Base-by-base conservation (phyloP, 2,797 vertebrate genomes). In the Bufotes viridis region DNA sequence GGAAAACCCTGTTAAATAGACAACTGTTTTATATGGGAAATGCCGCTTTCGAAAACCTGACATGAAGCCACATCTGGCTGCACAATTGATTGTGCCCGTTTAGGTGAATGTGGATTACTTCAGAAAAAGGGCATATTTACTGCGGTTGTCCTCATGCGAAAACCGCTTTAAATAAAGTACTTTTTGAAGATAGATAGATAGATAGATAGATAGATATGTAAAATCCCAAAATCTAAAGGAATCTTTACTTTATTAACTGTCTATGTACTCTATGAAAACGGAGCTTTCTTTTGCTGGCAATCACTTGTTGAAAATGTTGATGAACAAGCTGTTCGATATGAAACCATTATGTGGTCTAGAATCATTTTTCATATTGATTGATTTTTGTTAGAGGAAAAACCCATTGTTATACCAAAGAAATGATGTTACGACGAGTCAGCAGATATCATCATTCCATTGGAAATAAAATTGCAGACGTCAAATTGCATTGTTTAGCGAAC, bases 341-440 rank as follows among this genome's bases (percentile, higher is more conserved):
- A 78, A 55, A 15, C 51, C 20, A 14, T n/a, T 78, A 55, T 78
- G 22, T 78, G 49, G 22, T 78, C 51, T 55, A 22, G 51, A 78
- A 24, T 78, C 60, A 49, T 81, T 42, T 61, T 61, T 81, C 57
- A 61, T 22, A 63, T 60, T 26, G 18, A 34, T 58, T 34, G 60
- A 63, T 61, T 34, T 34, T 81, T 49, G 63, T 34, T 60, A 20
- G 5, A 63, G 58, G 5, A n/a, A n/a, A 76, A 53, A 78, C 75
- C 14, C 75, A 55, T 78, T 75, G 72, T 75, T 75, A 51, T 75
- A 51, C 18, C 72, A 60, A 15, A 60, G 14, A 75, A 75, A 51
- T 75, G 34, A 75, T 51, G 34, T 51, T 78, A 78, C 51, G 11
- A 78, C 51, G 11, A 78, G 75, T 55, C 75, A 78, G 75, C 49